Evolutionary conservation across 2,797 vertebrate species (phyloP), one percentile per base, ranked within the genome.

Genomic region (Psittacula echo): DNA sequence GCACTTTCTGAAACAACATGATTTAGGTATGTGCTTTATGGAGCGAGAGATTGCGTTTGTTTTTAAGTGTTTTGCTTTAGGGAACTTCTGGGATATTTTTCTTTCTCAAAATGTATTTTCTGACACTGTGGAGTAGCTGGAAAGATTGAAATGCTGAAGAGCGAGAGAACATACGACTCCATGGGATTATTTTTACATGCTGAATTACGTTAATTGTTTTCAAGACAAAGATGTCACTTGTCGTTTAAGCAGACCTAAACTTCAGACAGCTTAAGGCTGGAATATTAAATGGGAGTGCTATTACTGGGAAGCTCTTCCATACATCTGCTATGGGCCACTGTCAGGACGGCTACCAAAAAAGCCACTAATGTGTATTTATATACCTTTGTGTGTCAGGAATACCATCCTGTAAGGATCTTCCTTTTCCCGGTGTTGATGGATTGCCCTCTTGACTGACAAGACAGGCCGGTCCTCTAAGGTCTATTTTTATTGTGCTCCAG

Each of bases 131-230:
- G 68, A 77, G 73, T 81, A 91, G 90, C 85, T 90, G 84, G 88
- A 93, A 84, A 81, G 90, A 90, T 65, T 76, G 37, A 97, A 93
- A 75, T 32, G 48, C 80, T 80, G 75, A 90, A 70, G 71, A 92
- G 73, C 77, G 79, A 82, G 85, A 81, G 71, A 84, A 82, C 3
- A 3, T 76, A 82, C 88, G 90, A 96, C 84, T 94, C 81, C 32
- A 64, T 50, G 27, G 17, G 73, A 76, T 84, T 94, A 90, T 93
- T 94, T 95, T 97, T 95, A 95, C 93, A 67, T 68, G 56, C 34
- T 64, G 48, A 87, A 61, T 71, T 93, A 60, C 48, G 64, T 71
- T 89, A 81, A 37, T 89, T 90, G 51, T 72, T 84, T 88, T 82
- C 11, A 87, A 93, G 78, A 82, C 71, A 71, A 94, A 90, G 50